A percentile compares a stretch with the other conserved stretches of the same genome.
Evolutionary conservation across 2,888 invertebrate species (phyloP).

Genomic region (Calliopum simillimum): DNA sequence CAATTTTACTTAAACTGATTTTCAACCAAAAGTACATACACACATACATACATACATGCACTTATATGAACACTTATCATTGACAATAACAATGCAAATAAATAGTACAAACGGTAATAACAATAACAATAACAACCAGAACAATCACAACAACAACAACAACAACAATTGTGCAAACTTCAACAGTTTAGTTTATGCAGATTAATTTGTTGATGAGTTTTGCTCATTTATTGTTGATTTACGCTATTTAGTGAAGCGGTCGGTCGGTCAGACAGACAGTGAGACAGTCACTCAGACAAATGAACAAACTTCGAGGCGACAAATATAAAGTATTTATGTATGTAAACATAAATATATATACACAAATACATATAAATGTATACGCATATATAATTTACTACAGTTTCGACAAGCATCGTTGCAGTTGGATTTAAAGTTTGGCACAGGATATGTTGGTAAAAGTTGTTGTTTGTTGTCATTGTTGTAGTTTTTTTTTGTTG

Average conservation of each 20-base stretch:
- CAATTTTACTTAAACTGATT: slow-evolving; percentile 13
- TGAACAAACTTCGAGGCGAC: not conserved
- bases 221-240: slow-evolving; percentile 35
- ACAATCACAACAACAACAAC: slow-evolving; percentile 14
- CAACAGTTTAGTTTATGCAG: slow-evolving; percentile 13
- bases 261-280: not conserved
- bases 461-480: no score
- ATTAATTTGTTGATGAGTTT: slow-evolving; percentile 29
- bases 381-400: no score
- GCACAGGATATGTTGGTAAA: no score
- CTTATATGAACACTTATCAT: not conserved
- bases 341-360: no score
- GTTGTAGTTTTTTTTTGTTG: no score
- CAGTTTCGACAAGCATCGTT: no score
- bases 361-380: no score
- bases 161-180: slow-evolving; percentile 20
- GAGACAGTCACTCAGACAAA: not conserved
- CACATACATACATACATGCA: no score
- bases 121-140: slow-evolving; percentile 5
- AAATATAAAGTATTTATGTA: not conserved
- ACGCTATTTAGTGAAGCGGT: slow-evolving; percentile 8
- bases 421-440: no score
- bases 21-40: not conserved
- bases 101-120: slow-evolving; percentile 2
- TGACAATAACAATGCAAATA: slow-evolving; percentile 1